Evolutionary conservation across 2,888 invertebrate species (phyloP), one percentile per base, ranked within the genome.

Genomic region (Xanthia icteritia): DNA sequence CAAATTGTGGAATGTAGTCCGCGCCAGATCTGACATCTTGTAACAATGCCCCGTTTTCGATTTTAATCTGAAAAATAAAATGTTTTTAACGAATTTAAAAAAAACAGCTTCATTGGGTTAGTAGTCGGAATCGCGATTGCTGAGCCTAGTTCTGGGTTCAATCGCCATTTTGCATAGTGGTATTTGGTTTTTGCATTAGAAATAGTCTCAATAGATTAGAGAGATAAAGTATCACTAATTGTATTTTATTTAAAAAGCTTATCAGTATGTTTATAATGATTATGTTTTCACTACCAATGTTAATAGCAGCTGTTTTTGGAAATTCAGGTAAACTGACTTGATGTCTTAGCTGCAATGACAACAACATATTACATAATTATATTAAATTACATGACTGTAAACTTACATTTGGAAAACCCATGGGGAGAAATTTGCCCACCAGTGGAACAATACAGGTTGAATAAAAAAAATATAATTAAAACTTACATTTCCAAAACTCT

Each of bases 401-500:
- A 11, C 11, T 9, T 42, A 42, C 11, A 42, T 42, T 42, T 9
- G 39, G 39, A 39, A 45, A 45, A 45, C 13, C 45, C 13, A 45
- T 45, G 15, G 45, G 45, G 45, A 45, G 15, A 15, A 15, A 45
- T 5, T 45, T 45, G 45, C 45, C 13, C 45, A 45, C 0, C 45
- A 15, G 45, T 0, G 15, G 45, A 11, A 45, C 45, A 45, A 13
- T 13, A 45, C 42, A 45, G 15, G 45, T 45, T 45, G 15, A 45
- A 45, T 45, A 45, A 15, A 45, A 45, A 45, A 15, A 15, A 45
- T 15, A 42, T 42, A 45, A 45, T 45, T 45, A 4, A 45, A 48
- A 48, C 92, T 91, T 91, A 96, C 95, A 92, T 92, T 82, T 92
- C 85, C 60, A 95, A 81, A 70, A 95, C 91, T 84, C 94, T 91